These are phyloP conservation scores for Hippocampus comes DNA, from an alignment of 2,113 vertebrate genomes.

Conservation along the genomic window DNA sequence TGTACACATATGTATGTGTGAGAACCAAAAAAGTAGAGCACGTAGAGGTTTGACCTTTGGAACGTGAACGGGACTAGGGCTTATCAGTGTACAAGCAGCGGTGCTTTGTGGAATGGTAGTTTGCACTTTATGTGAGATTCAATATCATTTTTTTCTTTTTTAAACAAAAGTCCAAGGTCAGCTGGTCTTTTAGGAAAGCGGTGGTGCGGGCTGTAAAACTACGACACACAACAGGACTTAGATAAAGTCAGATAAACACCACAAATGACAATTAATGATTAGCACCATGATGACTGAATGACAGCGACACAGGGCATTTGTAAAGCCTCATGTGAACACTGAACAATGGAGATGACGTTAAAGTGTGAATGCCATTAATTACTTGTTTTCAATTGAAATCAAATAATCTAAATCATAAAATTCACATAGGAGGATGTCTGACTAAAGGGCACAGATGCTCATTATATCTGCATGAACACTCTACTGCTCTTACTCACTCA, in stretches of 20 bases:
- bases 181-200: neutral
- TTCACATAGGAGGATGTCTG: neutral
- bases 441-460: conserved; percentile 37
- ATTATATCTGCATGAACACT: conserved; percentile 41
- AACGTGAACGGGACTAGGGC: conserved; percentile 4
- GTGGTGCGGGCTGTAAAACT: neutral
- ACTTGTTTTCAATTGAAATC: conserved; percentile 26
- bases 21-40: too few relatives aligned
- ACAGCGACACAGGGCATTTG: neutral
- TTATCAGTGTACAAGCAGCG: conserved; percentile 44
- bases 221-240: neutral
- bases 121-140: conserved; percentile 9
- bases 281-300: neutral
- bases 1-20: too few relatives aligned
- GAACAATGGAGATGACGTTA: neutral
- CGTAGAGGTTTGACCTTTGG: conserved; percentile 35
- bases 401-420: neutral
- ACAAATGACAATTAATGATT: neutral
- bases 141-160: neutral
- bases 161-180: conserved; percentile 41
- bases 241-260: conserved; percentile 9
- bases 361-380: conserved; percentile 9
- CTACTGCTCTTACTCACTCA: neutral
- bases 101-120: conserved; percentile 29
- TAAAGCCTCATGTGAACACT: neutral